Evolutionary conservation across 2,797 vertebrate genomes (phyloP).

Genomic region (Bovichtus variegatus): DNA sequence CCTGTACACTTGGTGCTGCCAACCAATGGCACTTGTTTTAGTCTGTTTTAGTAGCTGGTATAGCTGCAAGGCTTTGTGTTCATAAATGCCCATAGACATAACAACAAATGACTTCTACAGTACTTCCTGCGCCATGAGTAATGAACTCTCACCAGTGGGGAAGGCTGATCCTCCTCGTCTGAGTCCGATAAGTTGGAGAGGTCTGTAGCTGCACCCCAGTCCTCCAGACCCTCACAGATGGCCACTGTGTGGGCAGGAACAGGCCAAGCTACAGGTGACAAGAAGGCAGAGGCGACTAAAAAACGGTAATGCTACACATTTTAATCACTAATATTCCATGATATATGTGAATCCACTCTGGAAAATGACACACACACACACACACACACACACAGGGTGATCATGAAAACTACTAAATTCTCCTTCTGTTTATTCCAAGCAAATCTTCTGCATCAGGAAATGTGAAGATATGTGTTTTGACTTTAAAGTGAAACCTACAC

Average conservation of each 20-base stretch:
- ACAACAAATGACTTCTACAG: background rate
- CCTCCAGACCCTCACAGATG: slow-evolving; percentile 89
- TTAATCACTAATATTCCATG: background rate
- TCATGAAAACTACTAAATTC: background rate
- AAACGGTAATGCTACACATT: background rate
- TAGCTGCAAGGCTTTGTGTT: background rate
- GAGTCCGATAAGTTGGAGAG: slow-evolving; percentile 89
- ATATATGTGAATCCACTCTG: background rate
- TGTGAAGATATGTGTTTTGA: background rate
- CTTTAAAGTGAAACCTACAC: background rate
- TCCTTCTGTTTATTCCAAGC: background rate
- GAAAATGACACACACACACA: background rate
- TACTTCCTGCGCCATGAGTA: background rate
- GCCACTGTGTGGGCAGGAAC: slow-evolving; percentile 88
- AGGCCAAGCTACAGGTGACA: slow-evolving; percentile 86
- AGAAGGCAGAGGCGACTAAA: slow-evolving; percentile 2
- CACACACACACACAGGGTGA: background rate
- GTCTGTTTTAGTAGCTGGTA: background rate
- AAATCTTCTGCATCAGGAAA: background rate
- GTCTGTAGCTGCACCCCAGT: slow-evolving; percentile 88
- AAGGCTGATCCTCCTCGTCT: slow-evolving; percentile 89
- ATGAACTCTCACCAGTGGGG: slow-evolving; percentile 86
- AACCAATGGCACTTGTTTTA: background rate
- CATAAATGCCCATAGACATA: background rate
- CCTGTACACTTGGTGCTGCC: background rate